phyloP scores from a whole-genome alignment of 2,888 invertebrate genomes.

The Phortica okadai region DNA sequence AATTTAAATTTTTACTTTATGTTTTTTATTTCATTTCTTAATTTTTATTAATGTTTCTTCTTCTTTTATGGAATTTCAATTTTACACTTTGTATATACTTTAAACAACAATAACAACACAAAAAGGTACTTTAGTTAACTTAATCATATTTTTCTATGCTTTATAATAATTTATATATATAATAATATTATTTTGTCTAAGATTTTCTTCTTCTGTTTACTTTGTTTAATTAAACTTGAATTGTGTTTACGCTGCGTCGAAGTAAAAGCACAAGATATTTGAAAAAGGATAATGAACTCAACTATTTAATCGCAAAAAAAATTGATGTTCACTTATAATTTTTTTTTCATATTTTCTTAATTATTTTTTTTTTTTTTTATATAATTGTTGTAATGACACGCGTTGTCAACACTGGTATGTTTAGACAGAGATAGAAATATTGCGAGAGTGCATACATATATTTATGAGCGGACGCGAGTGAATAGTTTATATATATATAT shows the following conservation, averaged over 20 bases:
- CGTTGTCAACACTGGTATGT: constrained; percentile 14
- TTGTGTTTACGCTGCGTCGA: constrained; percentile 28
- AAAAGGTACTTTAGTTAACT: constrained; percentile 43
- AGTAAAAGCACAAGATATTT: constrained; percentile 20
- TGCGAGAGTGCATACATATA: constrained; percentile 34
- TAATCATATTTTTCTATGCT: constrained; percentile 22
- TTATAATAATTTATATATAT: constrained; percentile 36
- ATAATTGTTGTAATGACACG: no score
- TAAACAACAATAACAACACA: constrained; percentile 37
- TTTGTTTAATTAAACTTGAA: constrained; percentile 5
- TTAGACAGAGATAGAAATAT: constrained; percentile 27
- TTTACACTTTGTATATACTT: constrained; percentile 7
- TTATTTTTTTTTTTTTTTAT: no score
- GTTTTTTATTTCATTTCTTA: not conserved
- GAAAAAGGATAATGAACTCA: not conserved
- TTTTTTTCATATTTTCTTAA: not conserved
- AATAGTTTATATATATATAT: constrained; percentile 34
- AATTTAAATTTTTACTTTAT: constrained; percentile 2
- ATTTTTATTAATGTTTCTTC: constrained; percentile 27
- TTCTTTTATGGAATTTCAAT: not conserved
- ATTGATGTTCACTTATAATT: not conserved
- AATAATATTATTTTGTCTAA: constrained; percentile 1
- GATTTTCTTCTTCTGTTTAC: not conserved
- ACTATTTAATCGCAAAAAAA: not conserved
- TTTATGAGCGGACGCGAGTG: constrained; percentile 13